A percentile compares a stretch with the other conserved stretches of the same genome.
Evolutionary conservation across 2,888 invertebrate genomes (phyloP).

Genomic region (Listrodromus nycthemerus): DNA sequence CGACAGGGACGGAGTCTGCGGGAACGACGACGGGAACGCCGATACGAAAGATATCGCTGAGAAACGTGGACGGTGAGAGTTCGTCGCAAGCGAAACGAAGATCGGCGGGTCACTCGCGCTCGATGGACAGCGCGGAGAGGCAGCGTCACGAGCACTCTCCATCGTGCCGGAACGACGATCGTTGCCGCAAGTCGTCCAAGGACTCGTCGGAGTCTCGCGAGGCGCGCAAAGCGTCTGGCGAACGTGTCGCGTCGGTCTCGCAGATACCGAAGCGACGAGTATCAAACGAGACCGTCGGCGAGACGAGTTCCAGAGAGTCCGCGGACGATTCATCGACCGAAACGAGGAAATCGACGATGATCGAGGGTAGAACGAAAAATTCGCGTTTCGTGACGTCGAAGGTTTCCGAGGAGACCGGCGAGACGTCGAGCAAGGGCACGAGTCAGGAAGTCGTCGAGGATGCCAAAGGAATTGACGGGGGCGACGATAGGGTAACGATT

Average conservation of each 20-base stretch:
- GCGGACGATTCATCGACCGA: constrained; percentile 30
- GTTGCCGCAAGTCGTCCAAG: constrained; percentile 65
- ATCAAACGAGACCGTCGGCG: constrained; percentile 55
- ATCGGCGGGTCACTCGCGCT: constrained; percentile 48
- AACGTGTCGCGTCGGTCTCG: constrained; percentile 34
- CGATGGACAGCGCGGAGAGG: constrained; percentile 58
- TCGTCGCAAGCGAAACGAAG: constrained; percentile 58
- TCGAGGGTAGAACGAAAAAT: constrained; percentile 74
- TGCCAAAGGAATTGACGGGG: constrained; percentile 63
- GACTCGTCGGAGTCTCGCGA: constrained; percentile 57
- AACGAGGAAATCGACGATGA: constrained; percentile 48
- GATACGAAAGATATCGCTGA: constrained; percentile 63
- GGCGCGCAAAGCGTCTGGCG: constrained; percentile 53
- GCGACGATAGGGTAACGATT: constrained; percentile 75
- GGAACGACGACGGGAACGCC: constrained; percentile 53
- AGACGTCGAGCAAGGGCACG: constrained; percentile 70
- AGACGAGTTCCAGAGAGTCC: constrained; percentile 5
- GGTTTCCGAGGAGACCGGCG: constrained; percentile 75
- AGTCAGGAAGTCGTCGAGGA: constrained; percentile 65
- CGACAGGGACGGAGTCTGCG: constrained; percentile 6
- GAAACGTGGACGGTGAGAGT: constrained; percentile 61
- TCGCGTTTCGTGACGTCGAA: constrained; percentile 82
- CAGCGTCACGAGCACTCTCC: constrained; percentile 25
- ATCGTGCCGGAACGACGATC: constrained; percentile 39
- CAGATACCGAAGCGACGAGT: constrained; percentile 65